Conservation (phyloP, 2,888 invertebrate genomes). For the Lamellibrachia columna region DNA sequence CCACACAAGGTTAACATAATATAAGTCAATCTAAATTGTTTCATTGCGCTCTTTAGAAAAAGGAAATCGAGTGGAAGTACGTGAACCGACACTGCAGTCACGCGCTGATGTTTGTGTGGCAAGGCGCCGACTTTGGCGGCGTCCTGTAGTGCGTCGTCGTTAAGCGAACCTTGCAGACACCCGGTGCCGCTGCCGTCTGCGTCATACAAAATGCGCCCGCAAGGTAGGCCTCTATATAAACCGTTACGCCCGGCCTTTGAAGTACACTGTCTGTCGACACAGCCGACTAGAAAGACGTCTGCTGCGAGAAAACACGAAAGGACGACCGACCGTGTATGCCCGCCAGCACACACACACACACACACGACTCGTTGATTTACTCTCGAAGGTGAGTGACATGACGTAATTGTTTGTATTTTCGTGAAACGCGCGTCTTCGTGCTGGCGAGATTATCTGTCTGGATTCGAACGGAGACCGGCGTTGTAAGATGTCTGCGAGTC, state of each 20-base stretch:
- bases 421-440: not conserved
- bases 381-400: not conserved
- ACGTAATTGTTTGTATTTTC: not conserved
- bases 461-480: not conserved
- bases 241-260: not conserved
- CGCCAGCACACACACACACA: too few relatives aligned
- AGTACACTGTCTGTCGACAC: not conserved
- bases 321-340: not conserved
- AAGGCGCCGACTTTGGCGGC: not conserved
- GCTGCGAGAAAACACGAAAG: not conserved
- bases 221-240: not conserved
- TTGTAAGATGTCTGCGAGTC: not conserved
- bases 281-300: not conserved
- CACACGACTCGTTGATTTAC: not conserved
- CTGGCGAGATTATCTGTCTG: not conserved
- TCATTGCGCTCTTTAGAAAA: not conserved
- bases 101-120: not conserved
- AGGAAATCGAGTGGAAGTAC: not conserved
- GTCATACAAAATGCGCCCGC: not conserved
- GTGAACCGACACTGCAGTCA: not conserved
- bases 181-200: not conserved
- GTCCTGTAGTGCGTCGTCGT: not conserved
- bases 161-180: conserved; percentile 11
- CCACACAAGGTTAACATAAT: not conserved
- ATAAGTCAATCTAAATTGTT: not conserved